Percentiles rank a stretch among this genome's conserved stretches.
phyloP scores from a whole-genome alignment of 2,797 vertebrate species.

The Sciaenops ocellatus region DNA sequence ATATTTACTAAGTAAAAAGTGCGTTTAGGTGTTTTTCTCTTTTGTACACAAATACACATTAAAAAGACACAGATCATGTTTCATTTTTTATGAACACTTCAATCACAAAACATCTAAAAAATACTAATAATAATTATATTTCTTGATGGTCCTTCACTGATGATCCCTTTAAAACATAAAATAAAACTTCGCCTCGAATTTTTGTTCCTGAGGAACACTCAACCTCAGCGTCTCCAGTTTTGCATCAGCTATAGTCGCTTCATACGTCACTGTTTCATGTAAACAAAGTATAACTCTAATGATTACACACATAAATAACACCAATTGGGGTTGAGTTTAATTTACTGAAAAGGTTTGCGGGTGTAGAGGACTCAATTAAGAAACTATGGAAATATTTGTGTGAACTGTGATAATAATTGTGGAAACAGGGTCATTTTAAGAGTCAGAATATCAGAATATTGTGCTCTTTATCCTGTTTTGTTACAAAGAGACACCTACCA shows the following conservation, averaged over 20 bases:
- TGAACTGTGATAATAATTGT: neutral
- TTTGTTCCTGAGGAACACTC: conserved; percentile 11
- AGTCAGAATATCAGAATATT: conserved; percentile 12
- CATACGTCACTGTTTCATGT: conserved; percentile 5
- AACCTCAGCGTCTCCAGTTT: neutral
- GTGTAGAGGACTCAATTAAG: neutral
- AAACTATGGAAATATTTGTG: neutral
- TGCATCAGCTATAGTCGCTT: neutral
- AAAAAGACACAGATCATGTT: conserved; percentile 14
- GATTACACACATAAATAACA: conserved; percentile 19
- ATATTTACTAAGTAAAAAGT: neutral
- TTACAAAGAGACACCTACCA: neutral
- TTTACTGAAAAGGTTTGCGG: neutral
- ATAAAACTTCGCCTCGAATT: neutral
- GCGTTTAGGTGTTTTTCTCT: neutral
- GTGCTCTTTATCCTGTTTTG: conserved; percentile 18
- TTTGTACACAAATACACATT: neutral
- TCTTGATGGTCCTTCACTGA: conserved; percentile 2
- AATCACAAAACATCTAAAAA: conserved; percentile 49
- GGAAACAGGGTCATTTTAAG: neutral
- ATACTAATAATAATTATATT: conserved; percentile 5
- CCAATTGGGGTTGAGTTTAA: neutral
- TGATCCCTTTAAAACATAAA: conserved; percentile 22
- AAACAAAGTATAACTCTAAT: neutral
- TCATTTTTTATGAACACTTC: conserved; percentile 36